These are phyloP conservation scores for Hedychridium roseum DNA, from an alignment of 2,888 invertebrate genomes.

Conservation along the genomic window DNA sequence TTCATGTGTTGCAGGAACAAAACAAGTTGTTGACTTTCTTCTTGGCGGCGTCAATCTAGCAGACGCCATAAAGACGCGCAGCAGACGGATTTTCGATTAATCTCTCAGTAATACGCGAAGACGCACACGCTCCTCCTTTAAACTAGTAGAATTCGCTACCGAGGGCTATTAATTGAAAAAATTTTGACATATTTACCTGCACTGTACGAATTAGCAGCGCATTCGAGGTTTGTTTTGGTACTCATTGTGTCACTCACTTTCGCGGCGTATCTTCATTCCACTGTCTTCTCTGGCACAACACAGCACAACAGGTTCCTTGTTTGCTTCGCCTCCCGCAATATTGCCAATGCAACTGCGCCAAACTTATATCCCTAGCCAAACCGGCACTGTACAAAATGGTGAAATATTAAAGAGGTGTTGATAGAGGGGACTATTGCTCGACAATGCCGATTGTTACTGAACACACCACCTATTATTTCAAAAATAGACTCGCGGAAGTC, in stretches of 20 bases:
- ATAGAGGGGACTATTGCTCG: no score
- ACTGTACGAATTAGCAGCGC: constrained; percentile 45
- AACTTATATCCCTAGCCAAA: no score
- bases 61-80: constrained; percentile 64
- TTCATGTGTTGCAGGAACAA: no score
- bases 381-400: no score
- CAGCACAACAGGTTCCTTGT: constrained; percentile 49
- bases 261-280: constrained; percentile 52
- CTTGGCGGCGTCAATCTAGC: constrained; percentile 56
- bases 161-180: constrained; percentile 1
- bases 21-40: no score
- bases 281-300: constrained; percentile 48
- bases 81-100: constrained; percentile 60
- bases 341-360: no score
- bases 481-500: no score
- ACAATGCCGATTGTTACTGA: no score
- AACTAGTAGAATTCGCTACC: background rate
- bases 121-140: background rate
- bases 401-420: no score
- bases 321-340: no score
- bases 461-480: no score
- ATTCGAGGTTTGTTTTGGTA: constrained; percentile 48
- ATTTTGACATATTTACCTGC: constrained; percentile 37
- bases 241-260: constrained; percentile 48
- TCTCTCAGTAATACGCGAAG: constrained; percentile 6